phyloP scores from a whole-genome alignment of 1,140 invertebrate genomes.

The Brachionus plicatilis region DNA sequence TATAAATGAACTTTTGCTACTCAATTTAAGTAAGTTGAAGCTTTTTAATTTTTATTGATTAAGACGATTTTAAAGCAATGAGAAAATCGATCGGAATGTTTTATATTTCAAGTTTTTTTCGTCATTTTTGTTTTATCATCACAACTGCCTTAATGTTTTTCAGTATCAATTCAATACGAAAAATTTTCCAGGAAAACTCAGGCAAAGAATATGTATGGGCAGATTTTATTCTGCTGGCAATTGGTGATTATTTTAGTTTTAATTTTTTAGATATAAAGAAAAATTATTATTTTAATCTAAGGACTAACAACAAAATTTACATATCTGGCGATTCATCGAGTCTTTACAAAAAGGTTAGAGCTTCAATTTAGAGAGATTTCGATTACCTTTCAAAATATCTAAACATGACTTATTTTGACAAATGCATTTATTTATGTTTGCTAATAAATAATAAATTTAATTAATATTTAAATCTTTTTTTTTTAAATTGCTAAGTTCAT shows the following conservation, averaged over 20 bases:
- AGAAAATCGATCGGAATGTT: neutral
- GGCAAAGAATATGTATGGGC: neutral
- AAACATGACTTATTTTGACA: neutral
- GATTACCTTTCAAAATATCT: neutral
- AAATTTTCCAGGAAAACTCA: neutral
- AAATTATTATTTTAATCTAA: neutral
- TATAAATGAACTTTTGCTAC: neutral
- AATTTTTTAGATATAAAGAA: neutral
- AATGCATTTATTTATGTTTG: neutral
- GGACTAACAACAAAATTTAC: neutral
- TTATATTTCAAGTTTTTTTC: neutral
- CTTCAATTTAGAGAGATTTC: neutral
- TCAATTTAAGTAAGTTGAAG: neutral
- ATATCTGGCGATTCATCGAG: neutral
- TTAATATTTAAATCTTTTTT: neutral
- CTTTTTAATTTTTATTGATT: neutral
- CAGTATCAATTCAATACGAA: neutral
- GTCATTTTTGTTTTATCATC: neutral
- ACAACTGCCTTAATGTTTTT: neutral
- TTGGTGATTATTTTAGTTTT: neutral
- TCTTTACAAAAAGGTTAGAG: neutral
- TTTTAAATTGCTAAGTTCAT: too few species aligned
- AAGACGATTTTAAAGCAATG: neutral
- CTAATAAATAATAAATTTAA: neutral
- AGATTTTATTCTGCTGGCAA: neutral